These are phyloP conservation scores for Chrysomela aeneicollis DNA, from an alignment of 2,888 invertebrate species.

Conservation along the genomic window DNA sequence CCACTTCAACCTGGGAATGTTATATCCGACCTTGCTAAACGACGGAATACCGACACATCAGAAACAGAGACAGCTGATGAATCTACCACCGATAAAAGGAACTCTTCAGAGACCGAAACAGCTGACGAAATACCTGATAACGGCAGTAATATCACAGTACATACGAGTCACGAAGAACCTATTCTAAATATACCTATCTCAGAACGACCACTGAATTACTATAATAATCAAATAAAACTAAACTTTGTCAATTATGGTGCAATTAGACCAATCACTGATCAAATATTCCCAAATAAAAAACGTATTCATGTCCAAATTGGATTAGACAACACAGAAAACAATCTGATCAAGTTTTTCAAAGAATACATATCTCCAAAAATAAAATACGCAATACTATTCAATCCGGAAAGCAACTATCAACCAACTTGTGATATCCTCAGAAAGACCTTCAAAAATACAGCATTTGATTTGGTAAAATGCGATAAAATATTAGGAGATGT, in stretches of 20 bases:
- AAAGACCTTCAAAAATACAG: constrained; percentile 7
- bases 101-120: background rate
- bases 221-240: constrained; percentile 1
- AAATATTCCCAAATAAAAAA: background rate
- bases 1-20: too few relatives aligned
- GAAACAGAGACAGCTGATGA: constrained; percentile 7
- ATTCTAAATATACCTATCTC: too few relatives aligned
- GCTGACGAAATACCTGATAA: background rate
- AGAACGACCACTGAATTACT: background rate
- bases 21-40: too few relatives aligned
- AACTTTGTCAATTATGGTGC: background rate
- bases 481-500: constrained; percentile 4
- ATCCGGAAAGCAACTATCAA: too few relatives aligned
- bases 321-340: background rate
- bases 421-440: background rate
- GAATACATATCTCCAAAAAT: background rate
- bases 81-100: too few relatives aligned
- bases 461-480: constrained; percentile 9
- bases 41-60: too few relatives aligned
- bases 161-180: background rate
- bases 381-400: too few relatives aligned
- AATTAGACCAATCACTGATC: background rate
- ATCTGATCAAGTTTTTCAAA: background rate
- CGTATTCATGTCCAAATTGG: background rate
- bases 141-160: background rate